Percentiles rank a stretch among this genome's conserved stretches.
phyloP scores from a whole-genome alignment of 2,888 invertebrate genomes.

The Rhamnusium bicolor region DNA sequence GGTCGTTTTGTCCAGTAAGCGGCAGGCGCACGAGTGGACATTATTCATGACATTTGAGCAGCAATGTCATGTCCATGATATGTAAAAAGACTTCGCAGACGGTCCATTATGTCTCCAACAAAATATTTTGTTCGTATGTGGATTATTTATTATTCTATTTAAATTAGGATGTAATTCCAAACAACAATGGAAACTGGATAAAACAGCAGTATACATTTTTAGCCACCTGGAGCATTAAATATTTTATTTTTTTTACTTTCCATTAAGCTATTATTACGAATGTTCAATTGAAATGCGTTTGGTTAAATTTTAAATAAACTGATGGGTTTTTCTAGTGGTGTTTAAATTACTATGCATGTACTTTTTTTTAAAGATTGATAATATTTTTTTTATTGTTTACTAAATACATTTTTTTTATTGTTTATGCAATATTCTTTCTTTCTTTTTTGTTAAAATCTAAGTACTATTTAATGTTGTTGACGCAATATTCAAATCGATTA shows the following conservation, averaged over 20 bases:
- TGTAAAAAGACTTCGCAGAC: slow-evolving; percentile 32
- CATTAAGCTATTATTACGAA: not conserved
- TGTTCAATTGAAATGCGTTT: not conserved
- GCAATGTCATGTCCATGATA: slow-evolving; percentile 36
- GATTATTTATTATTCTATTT: slow-evolving; percentile 33
- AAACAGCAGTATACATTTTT: slow-evolving; percentile 28
- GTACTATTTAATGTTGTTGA: no score
- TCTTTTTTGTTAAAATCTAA: no score
- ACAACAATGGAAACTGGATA: slow-evolving; percentile 24
- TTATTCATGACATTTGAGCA: slow-evolving; percentile 39
- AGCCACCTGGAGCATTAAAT: slow-evolving; percentile 38
- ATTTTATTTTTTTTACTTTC: slow-evolving; percentile 14
- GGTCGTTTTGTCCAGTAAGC: slow-evolving; percentile 9
- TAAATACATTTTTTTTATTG: no score
- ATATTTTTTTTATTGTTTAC: no score
- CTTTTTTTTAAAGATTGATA: no score
- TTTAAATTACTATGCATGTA: not conserved
- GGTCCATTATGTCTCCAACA: slow-evolving; percentile 27
- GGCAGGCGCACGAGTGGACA: slow-evolving; percentile 29
- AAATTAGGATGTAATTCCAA: slow-evolving; percentile 32
- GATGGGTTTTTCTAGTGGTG: not conserved
- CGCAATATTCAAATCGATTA: no score
- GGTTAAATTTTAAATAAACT: no score
- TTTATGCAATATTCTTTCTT: no score
- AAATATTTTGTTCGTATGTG: slow-evolving; percentile 19